Evolutionary conservation across 2,113 vertebrate genomes (phyloP), one percentile per base, ranked within the genome.

Genomic region (Rissa tridactyla): DNA sequence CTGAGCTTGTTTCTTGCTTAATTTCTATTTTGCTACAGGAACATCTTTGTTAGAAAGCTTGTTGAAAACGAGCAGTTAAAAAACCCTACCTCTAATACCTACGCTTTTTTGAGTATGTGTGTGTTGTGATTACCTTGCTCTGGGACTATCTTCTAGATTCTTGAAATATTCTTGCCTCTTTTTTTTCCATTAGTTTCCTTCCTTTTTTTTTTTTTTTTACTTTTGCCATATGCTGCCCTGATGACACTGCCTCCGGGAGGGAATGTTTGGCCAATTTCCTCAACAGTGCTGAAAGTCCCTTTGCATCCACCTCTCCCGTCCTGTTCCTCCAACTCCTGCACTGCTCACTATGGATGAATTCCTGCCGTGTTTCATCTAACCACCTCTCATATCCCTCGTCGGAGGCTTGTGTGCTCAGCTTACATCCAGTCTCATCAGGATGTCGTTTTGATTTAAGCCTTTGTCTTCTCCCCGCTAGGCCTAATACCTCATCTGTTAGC

Each of bases 381-480:
- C 94, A 65, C 66, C 82, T 94, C 72, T 92, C 71, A 79, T 32
- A 93, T 81, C 95, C 87, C 82, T 92, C 0, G 3, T 27, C 42
- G 5, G 55, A 90, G 82, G 49, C 82, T 40, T 61, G 85, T 98
- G 89, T 95, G 92, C 94, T 97, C 61, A 71, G 78, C 96, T 97
- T 96, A 91, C 94, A 88, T 75, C 57, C 80, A 86, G 87, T 72
- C 97, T 97, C 97, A 93, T 95, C 96, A 95, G 95, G 92, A 97
- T 95, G 95, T 97, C 96, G 88, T 92, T 97, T 96, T 98, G 97
- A 97, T 97, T 98, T 97, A 97, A 96, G 93, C 92, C 85, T 90
- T 93, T 95, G 61, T 94, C 92, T 96, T 89, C 94, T 95, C 83
- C 94, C 96, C 1, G 27, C 91, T 81, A 85, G 94, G 87, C 85